Evolutionary conservation across 2,797 vertebrate genomes (phyloP), one percentile per base, ranked within the genome.

Genomic region (Lagodon rhomboides): DNA sequence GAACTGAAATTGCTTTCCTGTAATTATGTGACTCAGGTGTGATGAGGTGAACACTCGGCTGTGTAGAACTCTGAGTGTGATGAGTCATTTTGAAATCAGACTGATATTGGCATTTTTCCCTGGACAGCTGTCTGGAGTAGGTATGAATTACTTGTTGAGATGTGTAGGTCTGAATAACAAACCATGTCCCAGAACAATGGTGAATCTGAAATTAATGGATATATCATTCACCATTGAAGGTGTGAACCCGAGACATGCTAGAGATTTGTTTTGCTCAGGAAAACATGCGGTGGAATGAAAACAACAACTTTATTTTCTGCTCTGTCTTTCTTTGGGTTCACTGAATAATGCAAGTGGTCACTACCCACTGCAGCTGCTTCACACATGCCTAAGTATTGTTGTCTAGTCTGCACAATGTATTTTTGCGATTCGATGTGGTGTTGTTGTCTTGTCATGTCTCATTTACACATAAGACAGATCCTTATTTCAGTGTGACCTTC

Each of bases 111-210:
- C 23, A 34, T 30, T 54, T 80, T 82, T 73, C 51, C 43, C 18
- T 17, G 27, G 46, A 44, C 27, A 50, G 23, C 53, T 63, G 61
- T 74, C 56, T 74, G 53, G 25, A 51, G 27, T 18, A 64, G 60
- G 38, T 59, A 46, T 47, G 41, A 77, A 46, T 64, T 20, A 64
- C 20, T 27, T 43, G 15, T 27, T 68, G 17, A 50, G 20, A 30
- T 41, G 13, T 50, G 17, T 55, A 41, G 60, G 61, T 65, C 60
- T 83, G 30, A 63, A 79, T 72, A 64, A 38, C 44, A 62, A 73
- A 67, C 16, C 15, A 43, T 12, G 43, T 47, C 49, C 16, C 23
- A 13, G 18, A 46, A 49, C 15, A 63, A 2, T 56, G 5, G n/a
- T 18, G 27, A 59, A 41, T 46, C 38, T 54, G 30, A 38, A 38